Base-by-base conservation (phyloP, 2,888 invertebrate species). In the Plebejus argus region DNA sequence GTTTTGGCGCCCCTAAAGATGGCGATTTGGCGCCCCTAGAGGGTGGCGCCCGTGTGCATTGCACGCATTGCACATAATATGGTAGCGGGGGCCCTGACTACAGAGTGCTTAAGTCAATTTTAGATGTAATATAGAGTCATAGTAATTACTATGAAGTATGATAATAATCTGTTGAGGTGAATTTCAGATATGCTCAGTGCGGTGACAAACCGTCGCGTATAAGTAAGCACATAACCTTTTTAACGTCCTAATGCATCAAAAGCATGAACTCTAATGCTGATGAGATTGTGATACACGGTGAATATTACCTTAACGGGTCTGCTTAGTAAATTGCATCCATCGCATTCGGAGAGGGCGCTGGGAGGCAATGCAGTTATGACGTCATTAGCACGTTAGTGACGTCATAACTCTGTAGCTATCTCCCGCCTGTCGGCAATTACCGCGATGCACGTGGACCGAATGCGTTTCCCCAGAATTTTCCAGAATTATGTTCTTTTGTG, bases 361-460 rank as follows among this genome's bases (percentile, higher is more conserved):
- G 83, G 85, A 87, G 89, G 89, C 91, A 90, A 91, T 91, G 92
- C 91, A 91, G 92, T 92, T 92, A 92, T 90, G 91, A 91, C 91
- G 90, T 91, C 92, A 92, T 92, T 92, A 92, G 89, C 90, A 90
- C 91, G 90, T 91, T 91, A 90, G 90, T 91, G 90, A 91, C 89
- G 90, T 91, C 89, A 88, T 91, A 91, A 91, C 88, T 91, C 90
- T 85, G 85, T 78, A 87, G 90, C 88, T 91, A 92, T 92, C 91
- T 91, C 90, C 90, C 91, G 89, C 86, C 89, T 90, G 91, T 91
- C 91, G 89, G 88, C 91, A 91, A 91, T 92, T 91, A 91, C 88
- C 83, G 85, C 86, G 90, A 91, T 89, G 86, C 88, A 90, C 88
- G 88, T 89, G 90, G 83, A 84, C 86, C 84, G 84, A 90, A 89